Evolutionary conservation across 2,113 vertebrate genomes (phyloP), one percentile per base, ranked within the genome.

Genomic region (Micronycteris hirsuta): DNA sequence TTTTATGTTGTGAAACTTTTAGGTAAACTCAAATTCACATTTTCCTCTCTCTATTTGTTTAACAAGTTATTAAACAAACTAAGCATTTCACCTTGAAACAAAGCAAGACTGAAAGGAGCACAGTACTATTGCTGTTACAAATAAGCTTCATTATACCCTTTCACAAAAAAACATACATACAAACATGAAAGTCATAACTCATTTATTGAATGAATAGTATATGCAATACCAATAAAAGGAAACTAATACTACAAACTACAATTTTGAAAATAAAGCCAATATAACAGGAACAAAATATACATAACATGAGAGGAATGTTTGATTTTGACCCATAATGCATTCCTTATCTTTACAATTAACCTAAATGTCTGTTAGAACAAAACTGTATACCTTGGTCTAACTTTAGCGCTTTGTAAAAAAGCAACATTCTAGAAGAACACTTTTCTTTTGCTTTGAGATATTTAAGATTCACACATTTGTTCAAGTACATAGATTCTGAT

Each of bases 251-350:
- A 98, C 98, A 97, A 98, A 98, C 98, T 98, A 98, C 98, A 98
- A 96, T 98, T 98, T 97, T 98, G 98, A 98, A 98, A 98, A 98
- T 98, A 98, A 98, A 98, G 98, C 98, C 98, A 98, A 98, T 98
- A 98, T 98, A 98, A 98, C 98, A 98, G 97, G 97, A 98, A 98
- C 98, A 98, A 98, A 98, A 98, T 98, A 98, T 98, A 98, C 98
- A 98, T 92, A 98, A 98, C 96, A 98, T 98, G 97, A 98, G 97
- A 98, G 98, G 98, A 98, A 98, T 98, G 97, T 98, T 98, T 98
- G 98, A 97, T 98, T 98, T 98, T 98, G 97, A 98, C 98, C 98
- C 97, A 98, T 97, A 76, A 98, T 80, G 97, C 97, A 98, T 98
- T 98, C 98, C 98, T 95, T 98, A 97, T 97, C 97, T 98, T 98